Percentiles rank a stretch among this genome's conserved stretches.
phyloP scores from a whole-genome alignment of 1,140 invertebrate genomes.

The Papilio polyxenes region DNA sequence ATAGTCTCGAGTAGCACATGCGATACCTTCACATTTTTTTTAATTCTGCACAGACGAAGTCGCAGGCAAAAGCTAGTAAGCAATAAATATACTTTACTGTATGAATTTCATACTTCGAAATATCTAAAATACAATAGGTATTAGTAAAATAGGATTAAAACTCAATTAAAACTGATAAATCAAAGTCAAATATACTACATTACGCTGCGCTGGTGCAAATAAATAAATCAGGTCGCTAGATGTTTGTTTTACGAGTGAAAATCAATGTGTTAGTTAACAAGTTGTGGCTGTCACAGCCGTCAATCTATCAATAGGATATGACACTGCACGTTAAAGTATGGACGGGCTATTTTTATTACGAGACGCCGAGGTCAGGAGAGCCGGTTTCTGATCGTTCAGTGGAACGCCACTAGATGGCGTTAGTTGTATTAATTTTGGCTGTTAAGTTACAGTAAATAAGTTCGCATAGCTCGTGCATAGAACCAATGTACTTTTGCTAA shows the following conservation, averaged over 20 bases:
- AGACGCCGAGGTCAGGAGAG: slow-evolving; percentile 24
- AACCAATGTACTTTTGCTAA: too few species aligned
- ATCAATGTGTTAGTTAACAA: slow-evolving; percentile 35
- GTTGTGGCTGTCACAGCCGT: slow-evolving; percentile 23
- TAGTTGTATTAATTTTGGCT: slow-evolving; percentile 43
- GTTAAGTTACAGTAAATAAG: background rate
- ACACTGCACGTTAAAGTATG: slow-evolving; percentile 27
- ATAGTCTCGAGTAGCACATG: too few species aligned
- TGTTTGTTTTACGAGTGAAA: slow-evolving; percentile 26
- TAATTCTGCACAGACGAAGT: too few species aligned
- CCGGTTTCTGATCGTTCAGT: slow-evolving; percentile 42
- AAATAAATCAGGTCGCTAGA: background rate
- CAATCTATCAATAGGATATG: slow-evolving; percentile 39
- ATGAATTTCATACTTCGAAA: too few species aligned
- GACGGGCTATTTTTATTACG: slow-evolving; percentile 33
- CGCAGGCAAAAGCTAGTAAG: too few species aligned
- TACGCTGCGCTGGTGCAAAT: background rate
- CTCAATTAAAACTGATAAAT: background rate
- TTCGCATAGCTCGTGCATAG: background rate
- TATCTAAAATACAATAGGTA: too few species aligned
- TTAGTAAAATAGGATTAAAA: background rate
- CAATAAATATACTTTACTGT: too few species aligned
- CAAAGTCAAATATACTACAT: background rate
- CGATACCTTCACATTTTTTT: too few species aligned
- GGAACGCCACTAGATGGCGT: slow-evolving; percentile 62